Evolutionary conservation across 2,797 vertebrate species (phyloP), one percentile per base, ranked within the genome.

Genomic region (Pyrocephalus nanus): DNA sequence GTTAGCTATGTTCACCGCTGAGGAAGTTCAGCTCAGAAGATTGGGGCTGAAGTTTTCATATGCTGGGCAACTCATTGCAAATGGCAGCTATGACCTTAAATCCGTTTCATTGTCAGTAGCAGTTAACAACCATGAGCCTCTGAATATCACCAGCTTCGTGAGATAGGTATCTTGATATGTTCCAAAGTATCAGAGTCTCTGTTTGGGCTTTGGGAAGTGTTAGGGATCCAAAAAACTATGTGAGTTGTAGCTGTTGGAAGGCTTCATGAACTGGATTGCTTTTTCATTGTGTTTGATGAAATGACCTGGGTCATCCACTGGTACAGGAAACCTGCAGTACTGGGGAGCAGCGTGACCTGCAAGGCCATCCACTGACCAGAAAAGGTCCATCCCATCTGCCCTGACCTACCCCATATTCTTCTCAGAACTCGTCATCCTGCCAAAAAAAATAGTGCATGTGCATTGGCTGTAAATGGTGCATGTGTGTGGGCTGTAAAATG

Each of bases 31-130:
- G 13, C 22, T 83, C 40, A 22, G 34, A 84, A 76, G 53, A 38
- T 18, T 0, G 0, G 15, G 45, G 15, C 6, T 0, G 0, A 65
- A 48, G 22, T 50, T 65, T 67, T 67, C 12, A 15, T 7, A 9
- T n/a, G 9, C 45, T 62, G 51, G 36, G 43, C 8, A 80, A 71
- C 72, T 72, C 8, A 26, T 20, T 76, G 53, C 55, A 65, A 69
- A 51, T 38, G 23, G 16, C 42, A 77, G 12, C 19, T 48, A 20
- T 1, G 8, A 57, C 43, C 34, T 72, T n/a, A 54, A 83, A 55
- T 58, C 13, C 34, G n/a, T 42, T 26, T 65, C 45, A 34, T n/a
- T 25, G 10, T 42, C 65, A 51, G 32, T 32, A 72, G 16, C 12
- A 47, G 10, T 42, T 82, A 47, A 45, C 23, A 70, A 42, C 30